Base-by-base conservation (phyloP, 1,140 invertebrate genomes). In the Cryptotermes secundus region DNA sequence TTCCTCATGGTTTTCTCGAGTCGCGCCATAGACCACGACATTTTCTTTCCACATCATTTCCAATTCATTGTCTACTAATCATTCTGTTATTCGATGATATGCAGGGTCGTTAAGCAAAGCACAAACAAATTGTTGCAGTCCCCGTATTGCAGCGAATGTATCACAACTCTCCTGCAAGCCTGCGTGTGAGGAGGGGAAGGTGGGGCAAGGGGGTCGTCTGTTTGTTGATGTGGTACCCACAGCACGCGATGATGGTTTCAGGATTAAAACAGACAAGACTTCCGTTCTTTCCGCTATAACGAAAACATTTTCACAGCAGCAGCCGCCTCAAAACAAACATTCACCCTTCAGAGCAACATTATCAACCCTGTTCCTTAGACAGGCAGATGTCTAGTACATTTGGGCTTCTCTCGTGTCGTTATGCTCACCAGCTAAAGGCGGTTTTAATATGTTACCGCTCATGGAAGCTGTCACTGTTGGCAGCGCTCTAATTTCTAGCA, bases 231-330 rank as follows among this genome's bases (percentile, higher is more conserved):
- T 16, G 9, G 6, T 31, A 7, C 59, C 9, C 9, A n/a, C 59
- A 72, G 59, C 59, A 72, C 59, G 59, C 59, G 59, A 72, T 72
- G 59, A 72, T 72, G 59, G 59, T 14, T 31, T 72, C 59, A 72
- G 59, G n/a, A 72, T 72, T 72, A 72, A 49, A 72, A 72, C 59
- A 72, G 59, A 72, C 59, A 31, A 72, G 59, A 72, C 59, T 72
- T 72, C 59, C 59, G 59, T 72, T 72, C 59, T 72, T 72, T n/a
- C 59, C 59, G 31, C 59, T 31, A 72, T 72, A 72, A 72, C n/a
- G 59, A 72, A 72, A 72, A 72, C 59, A 72, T 72, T 72, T 72
- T 72, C 16, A 72, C 59, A 72, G 59, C 59, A 72, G 59, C 59
- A 72, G 59, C 59, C n/a, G 9, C 59, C n/a, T 72, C 14, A 72